Conservation (phyloP, 2,888 invertebrate genomes). For the Lymantria monacha region DNA sequence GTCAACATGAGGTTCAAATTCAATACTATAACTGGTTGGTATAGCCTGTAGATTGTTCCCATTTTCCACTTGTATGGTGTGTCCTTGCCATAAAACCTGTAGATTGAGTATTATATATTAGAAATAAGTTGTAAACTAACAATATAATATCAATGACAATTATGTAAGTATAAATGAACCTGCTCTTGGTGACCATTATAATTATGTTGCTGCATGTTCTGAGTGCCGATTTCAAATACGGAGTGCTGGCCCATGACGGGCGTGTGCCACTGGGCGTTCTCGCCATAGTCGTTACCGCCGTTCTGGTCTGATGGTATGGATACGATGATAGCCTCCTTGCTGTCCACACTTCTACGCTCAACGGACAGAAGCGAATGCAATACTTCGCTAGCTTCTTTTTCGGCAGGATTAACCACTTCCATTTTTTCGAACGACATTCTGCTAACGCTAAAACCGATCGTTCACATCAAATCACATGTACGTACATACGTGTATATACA, state of each 20-base stretch:
- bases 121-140: background rate
- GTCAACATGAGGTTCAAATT: conserved; percentile 65
- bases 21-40: conserved; percentile 62
- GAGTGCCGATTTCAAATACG: conserved; percentile 70
- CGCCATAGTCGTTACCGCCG: conserved; percentile 73
- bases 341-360: conserved; percentile 84
- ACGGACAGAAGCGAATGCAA: conserved; percentile 85
- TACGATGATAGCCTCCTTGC: conserved; percentile 78
- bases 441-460: conserved; percentile 70
- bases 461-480: conserved; percentile 77
- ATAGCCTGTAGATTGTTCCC: conserved; percentile 64
- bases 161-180: conserved; percentile 40
- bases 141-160: background rate
- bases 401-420: conserved; percentile 85
- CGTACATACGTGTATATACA: conserved; percentile 75
- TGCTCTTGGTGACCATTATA: conserved; percentile 79
- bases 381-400: conserved; percentile 88
- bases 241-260: conserved; percentile 82
- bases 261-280: conserved; percentile 84
- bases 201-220: conserved; percentile 71
- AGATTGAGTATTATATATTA: conserved; percentile 29
- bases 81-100: conserved; percentile 86
- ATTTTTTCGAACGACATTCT: conserved; percentile 80
- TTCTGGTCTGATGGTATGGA: conserved; percentile 72
- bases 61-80: conserved; percentile 84